Evolutionary conservation across 2,113 vertebrate genomes (phyloP), one percentile per base, ranked within the genome.

Genomic region (Macrotis lagotis): DNA sequence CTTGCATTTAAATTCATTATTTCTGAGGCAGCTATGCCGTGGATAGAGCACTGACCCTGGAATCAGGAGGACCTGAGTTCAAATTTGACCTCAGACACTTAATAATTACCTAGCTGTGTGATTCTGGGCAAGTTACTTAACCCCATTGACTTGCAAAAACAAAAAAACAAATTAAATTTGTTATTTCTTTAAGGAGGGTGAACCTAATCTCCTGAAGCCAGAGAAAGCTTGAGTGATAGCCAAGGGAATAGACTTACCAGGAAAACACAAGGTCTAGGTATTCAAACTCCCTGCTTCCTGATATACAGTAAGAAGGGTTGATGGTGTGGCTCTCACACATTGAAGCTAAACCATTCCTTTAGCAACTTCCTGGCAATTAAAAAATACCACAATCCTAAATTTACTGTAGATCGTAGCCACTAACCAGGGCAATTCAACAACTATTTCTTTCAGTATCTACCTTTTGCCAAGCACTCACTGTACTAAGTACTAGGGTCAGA

Each of bases 161-260:
- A n/a, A n/a, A n/a, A n/a, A n/a, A n/a, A n/a, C n/a, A n/a, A n/a
- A n/a, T 96, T 66, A 95, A 88, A 51, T 94, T 96, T 95, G 95
- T 97, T 90, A 92, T 51, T 95, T 94, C 96, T 94, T 51, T 31
- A 25, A 96, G 96, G 97, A 94, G 92, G 48, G 16, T 25, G 44
- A 83, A 83, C 2, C 6, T 44, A 83, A n/a, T 83, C 19, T 44
- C 66, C 2, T 0, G 66, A 83, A 19, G 66, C 19, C 66, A 44
- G 37, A 2, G 66, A 2, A 74, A 74, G 37, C 37, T 44, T 44
- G 16, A 19, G n/a, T 19, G 66, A 44, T 44, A 44, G n/a, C 55
- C 66, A 83, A 83, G 66, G n/a, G n/a, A 83, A 83, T 83, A 19
- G n/a, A 44, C 19, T 83, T 44, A 44, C 16, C 37, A 24, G 66